Conservation (phyloP, 1,140 invertebrate genomes). For the Cherax quadricarinatus region DNA sequence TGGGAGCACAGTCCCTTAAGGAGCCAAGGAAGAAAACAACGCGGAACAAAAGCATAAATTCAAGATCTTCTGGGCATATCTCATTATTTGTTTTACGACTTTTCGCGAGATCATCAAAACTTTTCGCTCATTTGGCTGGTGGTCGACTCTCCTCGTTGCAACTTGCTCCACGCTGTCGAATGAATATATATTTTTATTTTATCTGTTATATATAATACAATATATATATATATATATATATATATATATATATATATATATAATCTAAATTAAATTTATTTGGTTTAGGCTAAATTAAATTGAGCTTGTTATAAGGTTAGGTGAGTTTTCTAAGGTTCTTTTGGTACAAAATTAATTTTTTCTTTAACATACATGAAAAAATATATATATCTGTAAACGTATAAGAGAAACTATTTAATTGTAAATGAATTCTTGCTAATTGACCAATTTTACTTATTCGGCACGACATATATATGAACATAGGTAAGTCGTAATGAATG, state of each 20-base stretch:
- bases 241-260: neutral
- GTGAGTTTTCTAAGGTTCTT: too few relatives aligned
- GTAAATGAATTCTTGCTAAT: too few relatives aligned
- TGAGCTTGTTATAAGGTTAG: too few relatives aligned
- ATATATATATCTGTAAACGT: too few relatives aligned
- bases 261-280: too few relatives aligned
- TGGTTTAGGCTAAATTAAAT: too few relatives aligned
- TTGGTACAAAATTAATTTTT: too few relatives aligned
- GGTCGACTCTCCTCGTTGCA: neutral
- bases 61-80: neutral
- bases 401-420: too few relatives aligned
- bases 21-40: neutral
- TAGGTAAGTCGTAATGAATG: neutral
- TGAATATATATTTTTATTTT: neutral
- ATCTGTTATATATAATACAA: neutral
- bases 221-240: neutral
- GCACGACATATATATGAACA: too few relatives aligned
- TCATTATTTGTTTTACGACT: slow-evolving; percentile 4
- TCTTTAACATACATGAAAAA: too few relatives aligned
- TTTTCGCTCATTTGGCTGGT: neutral
- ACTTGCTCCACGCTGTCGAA: neutral
- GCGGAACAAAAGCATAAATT: neutral
- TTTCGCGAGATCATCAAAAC: neutral
- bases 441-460: too few relatives aligned
- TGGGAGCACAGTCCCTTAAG: too few relatives aligned